These are phyloP conservation scores for Cheilosia scutellata DNA, from an alignment of 2,888 invertebrate species.

Conservation along the genomic window DNA sequence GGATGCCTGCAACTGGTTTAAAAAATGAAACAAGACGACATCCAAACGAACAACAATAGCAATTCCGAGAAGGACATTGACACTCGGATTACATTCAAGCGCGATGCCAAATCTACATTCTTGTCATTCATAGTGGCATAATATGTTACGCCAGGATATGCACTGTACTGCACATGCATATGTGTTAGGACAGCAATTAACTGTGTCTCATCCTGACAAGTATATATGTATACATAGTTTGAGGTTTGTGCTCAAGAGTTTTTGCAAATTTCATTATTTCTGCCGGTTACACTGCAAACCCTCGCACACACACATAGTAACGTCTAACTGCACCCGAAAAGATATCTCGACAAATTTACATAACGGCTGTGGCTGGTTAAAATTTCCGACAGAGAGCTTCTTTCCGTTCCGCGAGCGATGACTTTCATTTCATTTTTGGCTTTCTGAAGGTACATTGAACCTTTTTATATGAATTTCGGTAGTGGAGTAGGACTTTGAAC, in stretches of 20 bases:
- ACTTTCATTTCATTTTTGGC: conserved; percentile 33
- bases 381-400: conserved; percentile 24
- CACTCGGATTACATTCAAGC: conserved; percentile 61
- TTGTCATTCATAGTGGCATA: conserved; percentile 40
- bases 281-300: conserved; percentile 4
- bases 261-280: conserved; percentile 52
- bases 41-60: conserved; percentile 58
- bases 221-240: conserved; percentile 17
- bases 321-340: conserved; percentile 52
- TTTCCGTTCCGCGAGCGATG: background rate
- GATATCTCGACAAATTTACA: conserved; percentile 69
- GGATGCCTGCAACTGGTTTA: conserved; percentile 64
- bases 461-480: conserved; percentile 42
- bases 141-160: conserved; percentile 45
- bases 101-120: conserved; percentile 64
- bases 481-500: conserved; percentile 43
- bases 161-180: conserved; percentile 19
- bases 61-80: conserved; percentile 70
- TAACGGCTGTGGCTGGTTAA: conserved; percentile 54
- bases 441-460: conserved; percentile 68
- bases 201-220: conserved; percentile 38
- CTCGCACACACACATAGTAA: background rate
- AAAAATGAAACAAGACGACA: conserved; percentile 21
- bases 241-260: conserved; percentile 18
- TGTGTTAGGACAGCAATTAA: conserved; percentile 63